Base-by-base conservation (phyloP, 2,797 vertebrate genomes). In the Silurus aristotelis region DNA sequence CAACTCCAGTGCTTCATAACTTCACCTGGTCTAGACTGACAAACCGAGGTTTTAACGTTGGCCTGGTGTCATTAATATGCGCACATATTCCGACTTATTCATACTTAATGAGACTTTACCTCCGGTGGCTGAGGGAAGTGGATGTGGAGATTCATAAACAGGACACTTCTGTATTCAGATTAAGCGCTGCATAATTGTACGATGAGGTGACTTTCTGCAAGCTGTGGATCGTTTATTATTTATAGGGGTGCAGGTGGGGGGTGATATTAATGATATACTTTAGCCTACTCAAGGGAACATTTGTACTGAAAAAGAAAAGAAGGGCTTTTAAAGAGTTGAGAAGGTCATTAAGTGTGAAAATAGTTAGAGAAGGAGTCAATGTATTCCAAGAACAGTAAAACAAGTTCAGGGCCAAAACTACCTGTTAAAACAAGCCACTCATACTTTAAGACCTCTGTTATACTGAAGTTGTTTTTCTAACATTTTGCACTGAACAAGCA, bases 381-480 rank as follows among this genome's bases (percentile, higher is more conserved):
- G 27, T 78, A 78, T 78, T 31, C 8, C 9, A 48, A 25, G n/a
- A 75, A 13, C 58, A 63, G 43, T 25, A 27, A 83, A 52, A 85
- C 20, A 67, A 48, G 63, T 52, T 31, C 75, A 20, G 61, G 55
- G 58, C 84, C 83, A 38, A 85, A 76, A 83, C 46, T 82, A 68
- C 90, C 72, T 90, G 88, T 89, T 63, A 87, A 84, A 89, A 91
- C 88, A 89, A 82, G 83, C 66, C 31, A 13, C 19, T 85, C 63
- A 60, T 86, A 61, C 73, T 64, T 85, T 55, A 3, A 73, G 85
- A 72, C 89, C 90, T 56, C 77, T 80, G 31, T 89, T 84, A 88
- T 83, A 55, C 80, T 83, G 22, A 55, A 88, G 84, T 91, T 89
- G 87, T 89, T 91, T 91, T 89, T 91, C 89, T 70, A 79, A 58